A percentile compares a stretch with the other conserved stretches of the same genome.
phyloP scores from a whole-genome alignment of 2,113 vertebrate species.

The Polyodon spathula region DNA sequence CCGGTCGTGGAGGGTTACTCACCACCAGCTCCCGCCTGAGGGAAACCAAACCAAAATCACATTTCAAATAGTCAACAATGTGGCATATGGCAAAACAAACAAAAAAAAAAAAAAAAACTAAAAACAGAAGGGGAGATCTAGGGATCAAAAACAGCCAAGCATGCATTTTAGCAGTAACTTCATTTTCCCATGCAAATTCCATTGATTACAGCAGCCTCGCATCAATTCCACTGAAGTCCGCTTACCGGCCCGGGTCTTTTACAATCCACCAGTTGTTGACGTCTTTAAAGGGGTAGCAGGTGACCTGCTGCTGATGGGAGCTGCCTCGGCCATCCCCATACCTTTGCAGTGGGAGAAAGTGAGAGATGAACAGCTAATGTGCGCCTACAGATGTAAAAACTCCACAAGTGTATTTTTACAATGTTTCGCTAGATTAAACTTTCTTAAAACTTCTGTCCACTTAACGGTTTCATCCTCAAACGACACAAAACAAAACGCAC shows the following conservation, averaged over 20 bases:
- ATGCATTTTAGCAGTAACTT: no score
- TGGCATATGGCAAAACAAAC: neutral
- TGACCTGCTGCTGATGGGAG: constrained; percentile 95
- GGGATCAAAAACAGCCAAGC: neutral
- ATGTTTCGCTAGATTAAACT: no score
- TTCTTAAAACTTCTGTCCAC: no score
- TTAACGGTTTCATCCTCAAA: no score
- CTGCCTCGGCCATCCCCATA: constrained; percentile 89
- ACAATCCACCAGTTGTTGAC: constrained; percentile 98
- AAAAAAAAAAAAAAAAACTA: no score
- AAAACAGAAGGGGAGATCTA: neutral
- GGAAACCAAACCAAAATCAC: neutral
- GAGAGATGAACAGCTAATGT: neutral
- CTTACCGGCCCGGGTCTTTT: constrained; percentile 79
- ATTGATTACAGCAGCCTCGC: no score
- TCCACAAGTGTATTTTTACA: no score
- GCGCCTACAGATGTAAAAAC: no score
- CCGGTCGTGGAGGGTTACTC: constrained; percentile 63
- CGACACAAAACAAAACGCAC: no score
- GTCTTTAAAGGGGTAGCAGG: constrained; percentile 94
- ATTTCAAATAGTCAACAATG: neutral
- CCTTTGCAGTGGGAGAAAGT: constrained; percentile 41
- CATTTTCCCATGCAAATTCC: no score
- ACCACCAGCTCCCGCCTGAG: constrained; percentile 81
- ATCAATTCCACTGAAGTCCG: neutral